Evolutionary conservation across 1,140 invertebrate species (phyloP).

Genomic region (Bombus haemorrhoidalis): DNA sequence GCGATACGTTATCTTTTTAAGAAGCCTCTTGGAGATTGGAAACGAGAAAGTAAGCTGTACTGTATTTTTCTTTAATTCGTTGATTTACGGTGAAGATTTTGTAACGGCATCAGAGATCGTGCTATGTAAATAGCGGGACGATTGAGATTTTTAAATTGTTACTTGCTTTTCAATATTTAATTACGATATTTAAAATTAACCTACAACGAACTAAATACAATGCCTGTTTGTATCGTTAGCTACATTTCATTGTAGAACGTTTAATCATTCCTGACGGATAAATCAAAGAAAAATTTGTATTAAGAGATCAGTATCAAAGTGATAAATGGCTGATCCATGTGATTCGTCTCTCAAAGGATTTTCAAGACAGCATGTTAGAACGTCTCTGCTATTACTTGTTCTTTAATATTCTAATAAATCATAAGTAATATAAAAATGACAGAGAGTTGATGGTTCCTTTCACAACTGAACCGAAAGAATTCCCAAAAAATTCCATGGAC

Average conservation of each 20-base stretch:
- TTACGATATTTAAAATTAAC: neutral
- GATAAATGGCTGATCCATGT: neutral
- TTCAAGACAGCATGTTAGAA: no score
- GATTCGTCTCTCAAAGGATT: neutral
- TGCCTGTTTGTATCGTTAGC: no score
- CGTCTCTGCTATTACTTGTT: neutral
- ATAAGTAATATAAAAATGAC: neutral
- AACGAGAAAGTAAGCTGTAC: neutral
- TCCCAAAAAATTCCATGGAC: no score
- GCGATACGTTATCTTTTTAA: constrained; percentile 31
- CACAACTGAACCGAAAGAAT: neutral
- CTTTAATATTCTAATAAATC: neutral
- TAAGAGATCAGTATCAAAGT: no score
- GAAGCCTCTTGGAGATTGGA: neutral
- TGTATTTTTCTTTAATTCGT: constrained; percentile 3
- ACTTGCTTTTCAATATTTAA: neutral
- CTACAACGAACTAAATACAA: no score
- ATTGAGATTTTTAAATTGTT: neutral
- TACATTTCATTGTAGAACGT: no score
- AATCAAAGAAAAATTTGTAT: no score
- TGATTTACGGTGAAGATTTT: constrained; percentile 12
- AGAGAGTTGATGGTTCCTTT: neutral
- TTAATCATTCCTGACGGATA: no score
- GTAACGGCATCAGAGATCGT: no score
- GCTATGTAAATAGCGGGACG: neutral